Evolutionary conservation across 2,888 invertebrate species (phyloP).

Genomic region (Automeris io): DNA sequence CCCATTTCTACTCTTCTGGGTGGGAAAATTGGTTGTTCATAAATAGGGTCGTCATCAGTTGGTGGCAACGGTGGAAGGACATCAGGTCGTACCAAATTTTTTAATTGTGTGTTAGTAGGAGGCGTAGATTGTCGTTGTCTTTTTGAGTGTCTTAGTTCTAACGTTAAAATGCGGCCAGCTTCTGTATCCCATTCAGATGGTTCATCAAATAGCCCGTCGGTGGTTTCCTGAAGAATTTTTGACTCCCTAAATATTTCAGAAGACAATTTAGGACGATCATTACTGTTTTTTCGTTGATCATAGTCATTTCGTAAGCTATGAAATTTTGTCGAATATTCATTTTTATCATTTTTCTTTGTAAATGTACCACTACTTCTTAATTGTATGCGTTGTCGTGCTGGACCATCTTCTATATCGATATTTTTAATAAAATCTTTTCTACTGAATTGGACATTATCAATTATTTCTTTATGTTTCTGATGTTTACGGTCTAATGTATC

Average conservation of each 20-base stretch:
- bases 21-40: constrained; percentile 77
- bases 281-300: constrained; percentile 77
- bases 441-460: constrained; percentile 45
- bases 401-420: constrained; percentile 34
- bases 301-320: constrained; percentile 85
- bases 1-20: constrained; percentile 69
- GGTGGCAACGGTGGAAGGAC: constrained; percentile 81
- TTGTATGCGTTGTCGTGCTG: constrained; percentile 72
- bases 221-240: constrained; percentile 41
- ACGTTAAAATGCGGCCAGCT: constrained; percentile 81
- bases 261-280: constrained; percentile 54
- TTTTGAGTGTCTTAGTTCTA: constrained; percentile 84
- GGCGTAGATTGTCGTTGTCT: constrained; percentile 81
- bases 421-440: constrained; percentile 50
- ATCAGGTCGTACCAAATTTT: constrained; percentile 79
- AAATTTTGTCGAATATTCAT: constrained; percentile 65
- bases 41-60: constrained; percentile 70
- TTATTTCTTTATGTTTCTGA: constrained; percentile 54
- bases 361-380: constrained; percentile 84
- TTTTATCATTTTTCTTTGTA: constrained; percentile 65
- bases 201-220: constrained; percentile 49
- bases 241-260: constrained; percentile 42
- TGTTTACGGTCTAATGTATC: constrained; percentile 90
- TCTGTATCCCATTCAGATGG: constrained; percentile 59
- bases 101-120: constrained; percentile 61